Base-by-base conservation (phyloP, 2,113 vertebrate species). In the Phylloscopus whistleri region DNA sequence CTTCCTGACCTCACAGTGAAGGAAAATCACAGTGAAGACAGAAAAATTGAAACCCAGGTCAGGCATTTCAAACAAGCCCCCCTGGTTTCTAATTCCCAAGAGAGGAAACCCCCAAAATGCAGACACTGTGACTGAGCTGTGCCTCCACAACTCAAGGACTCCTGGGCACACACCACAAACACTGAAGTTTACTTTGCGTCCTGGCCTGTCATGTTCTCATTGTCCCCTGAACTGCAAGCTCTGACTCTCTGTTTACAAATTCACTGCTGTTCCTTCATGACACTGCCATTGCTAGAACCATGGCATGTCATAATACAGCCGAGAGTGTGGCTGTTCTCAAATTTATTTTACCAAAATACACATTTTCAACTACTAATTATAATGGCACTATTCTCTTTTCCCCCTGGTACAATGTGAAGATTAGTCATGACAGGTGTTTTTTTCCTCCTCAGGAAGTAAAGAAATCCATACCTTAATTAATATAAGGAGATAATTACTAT, bases 401-500 rank as follows among this genome's bases (percentile, higher is more conserved):
- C 1, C 2, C 43, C 26, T 0, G 1, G 41, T 58, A 44, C 30
- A 91, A 64, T 43, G 44, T 23, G 11, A 95, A 89, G 37, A 85
- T 89, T 84, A 94, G 53, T 91, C 84, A 58, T 30, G 77, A 89
- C 84, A 93, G 62, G 37, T 76, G 1, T 69, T 60, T 78, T 72
- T 72, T 64, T n/a, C 33, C 58, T 95, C 70, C 41, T 56, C 26
- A 43, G 48, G n/a, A 94, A 76, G 76, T 52, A 88, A 91, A 95
- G 55, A 95, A 96, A 95, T 73, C 66, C 84, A 95, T 75, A 91
- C 63, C 28, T 90, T 77, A 93, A 95, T 91, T 89, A 95, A 92
- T 55, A 80, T 6, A 87, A 74, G 43, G 77, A 84, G 69, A 87
- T 89, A 91, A 96, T 94, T 93, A 84, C 74, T 93, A 43, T 13